phyloP scores from a whole-genome alignment of 2,797 vertebrate species.

The Sciaenops ocellatus region DNA sequence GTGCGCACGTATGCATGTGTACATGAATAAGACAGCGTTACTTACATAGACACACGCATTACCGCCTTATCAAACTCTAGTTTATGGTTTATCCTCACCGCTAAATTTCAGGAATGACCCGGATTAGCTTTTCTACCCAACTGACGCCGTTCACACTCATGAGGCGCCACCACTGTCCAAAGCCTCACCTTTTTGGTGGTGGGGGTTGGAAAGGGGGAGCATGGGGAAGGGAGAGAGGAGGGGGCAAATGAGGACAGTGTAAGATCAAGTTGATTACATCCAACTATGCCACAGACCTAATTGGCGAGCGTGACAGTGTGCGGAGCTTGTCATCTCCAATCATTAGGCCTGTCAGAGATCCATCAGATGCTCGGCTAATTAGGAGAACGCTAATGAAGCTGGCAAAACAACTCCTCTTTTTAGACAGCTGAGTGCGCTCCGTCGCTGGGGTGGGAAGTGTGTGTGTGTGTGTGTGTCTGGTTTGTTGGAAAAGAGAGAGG shows the following conservation, averaged over 20 bases:
- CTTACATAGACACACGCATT: not conserved
- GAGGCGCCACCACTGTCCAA: conserved; percentile 36
- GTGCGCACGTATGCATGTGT: conserved; percentile 58
- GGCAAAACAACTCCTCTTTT: conserved; percentile 99
- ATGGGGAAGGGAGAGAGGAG: not conserved
- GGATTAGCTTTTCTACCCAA: not conserved
- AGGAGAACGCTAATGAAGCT: conserved; percentile 99
- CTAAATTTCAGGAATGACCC: not conserved
- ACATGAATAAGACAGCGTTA: not conserved
- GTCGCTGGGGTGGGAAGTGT: conserved; percentile 36
- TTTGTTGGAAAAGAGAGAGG: conserved; percentile 14
- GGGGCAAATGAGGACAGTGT: conserved; percentile 79
- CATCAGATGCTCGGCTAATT: conserved; percentile 99
- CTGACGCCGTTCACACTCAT: not conserved
- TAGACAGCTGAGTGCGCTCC: conserved; percentile 74
- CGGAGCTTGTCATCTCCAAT: conserved; percentile 99
- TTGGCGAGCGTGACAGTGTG: conserved; percentile 98
- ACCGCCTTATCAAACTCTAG: not conserved
- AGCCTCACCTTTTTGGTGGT: conserved; percentile 91
- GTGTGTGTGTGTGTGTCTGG: conserved; percentile 21
- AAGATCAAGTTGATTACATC: conserved; percentile 99
- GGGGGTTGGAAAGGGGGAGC: conserved; percentile 81
- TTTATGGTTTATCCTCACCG: not conserved
- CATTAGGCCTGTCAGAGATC: conserved; percentile 99
- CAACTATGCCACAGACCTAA: conserved; percentile 97